Evolutionary conservation across 2,888 invertebrate genomes (phyloP).

Genomic region (Amphimallon solstitiale): DNA sequence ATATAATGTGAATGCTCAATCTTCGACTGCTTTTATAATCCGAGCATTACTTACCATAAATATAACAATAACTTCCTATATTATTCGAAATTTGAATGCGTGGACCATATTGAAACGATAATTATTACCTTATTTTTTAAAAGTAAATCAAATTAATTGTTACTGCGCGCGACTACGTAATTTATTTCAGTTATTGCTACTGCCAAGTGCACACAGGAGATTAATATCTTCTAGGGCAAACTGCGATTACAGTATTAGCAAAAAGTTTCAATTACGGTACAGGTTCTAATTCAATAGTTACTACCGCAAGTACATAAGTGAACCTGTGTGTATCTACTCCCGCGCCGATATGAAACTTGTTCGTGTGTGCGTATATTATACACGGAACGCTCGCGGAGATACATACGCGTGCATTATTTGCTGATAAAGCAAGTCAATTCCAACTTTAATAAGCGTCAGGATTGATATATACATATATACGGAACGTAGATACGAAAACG

Average conservation of each 20-base stretch:
- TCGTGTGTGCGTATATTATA: too few relatives aligned
- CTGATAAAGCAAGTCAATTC: conserved; percentile 30
- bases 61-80: too few relatives aligned
- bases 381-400: too few relatives aligned
- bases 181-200: background rate
- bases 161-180: too few relatives aligned
- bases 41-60: too few relatives aligned
- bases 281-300: conserved; percentile 22
- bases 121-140: too few relatives aligned
- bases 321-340: background rate
- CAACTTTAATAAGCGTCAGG: conserved; percentile 31
- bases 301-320: background rate
- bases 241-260: background rate
- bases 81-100: too few relatives aligned
- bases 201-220: background rate
- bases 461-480: conserved; percentile 2
- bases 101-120: too few relatives aligned
- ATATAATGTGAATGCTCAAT: too few relatives aligned
- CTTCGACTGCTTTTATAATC: too few relatives aligned
- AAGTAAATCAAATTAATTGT: too few relatives aligned
- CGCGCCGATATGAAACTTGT: too few relatives aligned
- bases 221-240: background rate
- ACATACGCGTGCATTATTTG: background rate
- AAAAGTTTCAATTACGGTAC: conserved; percentile 10
- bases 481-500: conserved; percentile 20